phyloP scores from a whole-genome alignment of 2,888 invertebrate genomes.

The Pyrocoelia pectoralis region DNA sequence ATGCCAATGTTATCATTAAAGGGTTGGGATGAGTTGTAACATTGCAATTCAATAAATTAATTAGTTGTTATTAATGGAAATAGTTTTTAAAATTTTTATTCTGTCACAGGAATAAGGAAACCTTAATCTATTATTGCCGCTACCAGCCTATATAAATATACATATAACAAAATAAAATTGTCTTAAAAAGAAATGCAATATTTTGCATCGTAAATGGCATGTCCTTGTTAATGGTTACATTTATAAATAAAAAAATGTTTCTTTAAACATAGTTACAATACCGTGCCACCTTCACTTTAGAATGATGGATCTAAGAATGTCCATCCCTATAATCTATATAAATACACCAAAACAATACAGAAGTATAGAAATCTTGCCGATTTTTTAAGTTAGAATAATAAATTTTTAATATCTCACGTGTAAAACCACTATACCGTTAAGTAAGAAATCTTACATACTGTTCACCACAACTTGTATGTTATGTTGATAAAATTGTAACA shows the following conservation, averaged over 20 bases:
- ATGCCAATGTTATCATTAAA: too few species aligned
- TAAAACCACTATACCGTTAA: conserved; percentile 32
- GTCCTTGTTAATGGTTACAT: conserved; percentile 7
- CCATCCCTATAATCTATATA: conserved; percentile 4
- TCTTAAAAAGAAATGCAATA: conserved; percentile 29
- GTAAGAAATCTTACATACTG: conserved; percentile 42
- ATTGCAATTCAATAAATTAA: too few species aligned
- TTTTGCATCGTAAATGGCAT: conserved; percentile 49
- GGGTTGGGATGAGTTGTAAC: too few species aligned
- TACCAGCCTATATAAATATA: conserved; percentile 55
- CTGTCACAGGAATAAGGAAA: not conserved
- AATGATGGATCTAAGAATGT: conserved; percentile 1
- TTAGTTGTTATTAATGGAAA: too few species aligned
- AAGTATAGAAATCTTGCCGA: conserved; percentile 16
- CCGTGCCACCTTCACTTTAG: not conserved
- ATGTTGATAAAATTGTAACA: conserved; percentile 29
- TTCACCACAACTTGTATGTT: conserved; percentile 37
- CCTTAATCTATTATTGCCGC: conserved; percentile 54
- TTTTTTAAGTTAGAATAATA: not conserved
- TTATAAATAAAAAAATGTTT: conserved; percentile 5
- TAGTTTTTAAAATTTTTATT: not conserved
- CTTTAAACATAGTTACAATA: conserved; percentile 5
- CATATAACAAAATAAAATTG: conserved; percentile 19
- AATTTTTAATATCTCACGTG: conserved; percentile 11
- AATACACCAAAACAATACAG: conserved; percentile 15